Evolutionary conservation across 2,113 vertebrate genomes (phyloP), one percentile per base, ranked within the genome.

Genomic region (Chlorodrepanis virens): DNA sequence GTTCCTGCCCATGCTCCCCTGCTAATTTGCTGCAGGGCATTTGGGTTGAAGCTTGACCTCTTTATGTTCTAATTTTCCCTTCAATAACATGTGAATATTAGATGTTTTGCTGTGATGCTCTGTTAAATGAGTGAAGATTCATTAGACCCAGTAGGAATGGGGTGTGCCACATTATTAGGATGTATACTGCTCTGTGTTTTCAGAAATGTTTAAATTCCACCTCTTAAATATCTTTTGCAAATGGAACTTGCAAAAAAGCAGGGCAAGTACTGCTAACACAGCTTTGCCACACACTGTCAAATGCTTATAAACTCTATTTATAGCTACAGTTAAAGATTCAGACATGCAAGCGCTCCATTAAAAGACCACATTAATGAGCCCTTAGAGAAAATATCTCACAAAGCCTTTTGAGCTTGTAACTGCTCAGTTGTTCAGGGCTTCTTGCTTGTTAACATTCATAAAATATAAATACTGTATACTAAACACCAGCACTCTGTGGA

Each of bases 311-410:
- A 94, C 90, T 64, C 97, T 97, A 97, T 97, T 97, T 97, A 97
- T 97, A 97, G 97, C 95, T 92, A 84, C 94, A 93, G 94, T 97
- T 97, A 96, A 96, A 90, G 94, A 97, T 97, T 97, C 96, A 97
- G 95, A 96, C 96, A 93, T 78, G 95, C 94, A 95, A 97, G 95
- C 81, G 84, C 90, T 96, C 96, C 96, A 97, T 97, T 97, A 97
- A 96, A 97, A 96, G 96, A 95, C 94, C 96, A 97, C 94, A 92
- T 97, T 97, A 97, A 97, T 94, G 97, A 97, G 97, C 92, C 97
- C 97, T 96, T 87, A 79, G 97, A 97, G 97, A 96, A 97, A 97
- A 96, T 95, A 95, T 95, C 96, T 97, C 96, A 95, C 92, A 91
- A 96, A 97, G 95, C 90, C 96, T 96, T 97, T 95, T 96, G 94